phyloP scores from a whole-genome alignment of 2,113 vertebrate genomes.

The Herpailurus yagouaroundi region DNA sequence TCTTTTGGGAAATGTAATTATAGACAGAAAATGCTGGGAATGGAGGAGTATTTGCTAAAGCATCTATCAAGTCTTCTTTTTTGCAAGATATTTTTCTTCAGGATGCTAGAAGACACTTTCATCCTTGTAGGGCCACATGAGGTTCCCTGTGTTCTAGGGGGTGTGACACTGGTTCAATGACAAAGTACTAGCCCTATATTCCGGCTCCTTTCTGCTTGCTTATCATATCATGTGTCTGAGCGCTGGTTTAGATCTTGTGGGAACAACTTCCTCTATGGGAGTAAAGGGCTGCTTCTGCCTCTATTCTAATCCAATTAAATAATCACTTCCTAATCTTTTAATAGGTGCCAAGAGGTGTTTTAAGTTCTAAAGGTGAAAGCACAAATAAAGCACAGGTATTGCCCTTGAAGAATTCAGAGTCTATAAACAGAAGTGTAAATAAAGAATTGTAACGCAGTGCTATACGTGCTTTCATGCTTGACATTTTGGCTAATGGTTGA shows the following conservation, averaged over 20 bases:
- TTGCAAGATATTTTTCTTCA: not conserved
- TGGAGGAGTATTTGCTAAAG: not conserved
- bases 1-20: constrained; percentile 12
- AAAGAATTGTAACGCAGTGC: not conserved
- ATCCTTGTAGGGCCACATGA: not conserved
- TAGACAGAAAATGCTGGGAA: constrained; percentile 49
- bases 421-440: not conserved
- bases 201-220: not conserved
- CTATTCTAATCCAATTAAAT: not conserved
- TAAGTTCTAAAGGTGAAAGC: not conserved
- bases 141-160: not conserved
- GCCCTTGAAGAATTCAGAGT: not conserved
- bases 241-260: not conserved
- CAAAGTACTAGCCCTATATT: not conserved
- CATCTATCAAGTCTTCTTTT: not conserved
- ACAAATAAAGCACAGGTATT: not conserved
- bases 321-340: not conserved
- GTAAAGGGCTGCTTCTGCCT: not conserved
- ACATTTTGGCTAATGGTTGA: constrained; percentile 26
- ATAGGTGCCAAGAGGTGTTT: not conserved
- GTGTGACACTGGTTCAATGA: not conserved
- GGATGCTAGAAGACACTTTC: not conserved
- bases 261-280: not conserved
- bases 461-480: not conserved
- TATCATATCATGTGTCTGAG: not conserved